Evolutionary conservation across 2,797 vertebrate species (phyloP).

Genomic region (Sebastes matsubarae): DNA sequence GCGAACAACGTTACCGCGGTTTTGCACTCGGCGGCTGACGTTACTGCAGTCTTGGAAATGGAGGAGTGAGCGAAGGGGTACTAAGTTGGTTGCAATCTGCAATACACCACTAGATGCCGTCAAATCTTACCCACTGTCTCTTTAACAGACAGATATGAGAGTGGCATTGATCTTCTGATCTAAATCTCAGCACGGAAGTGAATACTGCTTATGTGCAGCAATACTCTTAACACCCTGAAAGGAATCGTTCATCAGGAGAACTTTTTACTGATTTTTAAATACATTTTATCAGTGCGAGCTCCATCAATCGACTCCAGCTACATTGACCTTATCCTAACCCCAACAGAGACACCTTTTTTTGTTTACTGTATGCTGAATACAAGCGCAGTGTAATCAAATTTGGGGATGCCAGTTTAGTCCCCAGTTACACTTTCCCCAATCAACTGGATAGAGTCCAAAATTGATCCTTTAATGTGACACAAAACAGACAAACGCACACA

Average conservation of each 20-base stretch:
- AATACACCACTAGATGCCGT: too few species aligned
- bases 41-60: too few species aligned
- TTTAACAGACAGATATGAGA: too few species aligned
- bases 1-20: too few species aligned
- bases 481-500: neutral
- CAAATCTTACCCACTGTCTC: too few species aligned
- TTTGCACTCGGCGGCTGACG: too few species aligned
- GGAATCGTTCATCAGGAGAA: neutral
- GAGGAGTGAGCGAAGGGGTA: too few species aligned
- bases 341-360: neutral
- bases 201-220: neutral
- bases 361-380: neutral
- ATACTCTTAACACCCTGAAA: neutral
- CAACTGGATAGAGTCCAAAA: neutral
- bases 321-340: neutral
- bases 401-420: neutral
- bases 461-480: neutral
- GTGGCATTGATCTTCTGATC: too few species aligned
- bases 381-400: neutral
- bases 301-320: neutral
- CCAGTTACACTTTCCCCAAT: neutral
- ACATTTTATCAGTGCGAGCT: neutral
- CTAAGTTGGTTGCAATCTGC: too few species aligned
- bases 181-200: too few species aligned
- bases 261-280: neutral